Conservation (phyloP, 2,797 vertebrate species). For the Acanthurus lineatus region DNA sequence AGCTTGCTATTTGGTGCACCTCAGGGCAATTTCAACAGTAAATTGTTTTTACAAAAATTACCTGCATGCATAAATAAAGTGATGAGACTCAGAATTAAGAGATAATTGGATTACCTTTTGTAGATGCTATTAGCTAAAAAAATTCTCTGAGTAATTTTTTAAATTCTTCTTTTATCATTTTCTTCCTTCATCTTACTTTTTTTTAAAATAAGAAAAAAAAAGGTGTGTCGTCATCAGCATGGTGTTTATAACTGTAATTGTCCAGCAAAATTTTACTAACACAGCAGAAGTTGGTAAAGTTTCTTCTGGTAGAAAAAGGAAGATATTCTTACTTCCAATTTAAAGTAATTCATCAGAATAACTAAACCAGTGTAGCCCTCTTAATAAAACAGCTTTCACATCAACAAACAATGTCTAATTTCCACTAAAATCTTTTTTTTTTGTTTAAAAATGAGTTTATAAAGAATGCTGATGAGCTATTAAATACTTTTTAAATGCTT, state of each 20-base stretch:
- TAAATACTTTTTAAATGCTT: neutral
- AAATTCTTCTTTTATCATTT: neutral
- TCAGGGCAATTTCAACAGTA: neutral
- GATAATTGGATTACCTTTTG: no score
- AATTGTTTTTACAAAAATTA: neutral
- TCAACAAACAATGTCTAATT: neutral
- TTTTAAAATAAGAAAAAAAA: neutral
- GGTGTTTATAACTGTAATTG: neutral
- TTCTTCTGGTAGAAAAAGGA: neutral
- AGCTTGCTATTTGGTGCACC: neutral
- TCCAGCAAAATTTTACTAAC: neutral
- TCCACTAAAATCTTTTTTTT: neutral
- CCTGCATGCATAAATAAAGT: neutral
- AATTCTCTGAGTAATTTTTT: neutral
- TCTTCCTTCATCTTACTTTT: neutral
- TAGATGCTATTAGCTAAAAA: no score
- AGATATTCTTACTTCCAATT: neutral
- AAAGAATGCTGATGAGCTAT: neutral
- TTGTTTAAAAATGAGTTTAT: neutral
- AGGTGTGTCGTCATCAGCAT: neutral
- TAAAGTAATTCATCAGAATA: neutral
- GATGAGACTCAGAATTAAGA: no score
- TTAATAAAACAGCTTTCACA: neutral
- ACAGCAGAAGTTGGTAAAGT: neutral
- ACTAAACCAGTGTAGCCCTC: neutral